Conservation (phyloP, 2,888 invertebrate genomes). For the Drosophila kambysellisi region DNA sequence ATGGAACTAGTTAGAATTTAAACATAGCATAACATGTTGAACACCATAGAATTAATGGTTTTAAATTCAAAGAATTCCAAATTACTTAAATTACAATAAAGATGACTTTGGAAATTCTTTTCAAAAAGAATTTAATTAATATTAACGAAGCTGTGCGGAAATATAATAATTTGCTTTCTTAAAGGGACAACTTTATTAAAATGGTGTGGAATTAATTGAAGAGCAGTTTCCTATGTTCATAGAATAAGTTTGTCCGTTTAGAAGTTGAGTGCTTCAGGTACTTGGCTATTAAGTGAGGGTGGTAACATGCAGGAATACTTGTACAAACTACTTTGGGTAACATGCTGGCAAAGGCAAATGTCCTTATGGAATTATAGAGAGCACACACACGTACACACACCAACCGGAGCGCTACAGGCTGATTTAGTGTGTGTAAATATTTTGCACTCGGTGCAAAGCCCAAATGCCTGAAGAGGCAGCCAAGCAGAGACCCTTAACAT, state of each 20-base stretch:
- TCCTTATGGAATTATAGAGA: constrained; percentile 27
- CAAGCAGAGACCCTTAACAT: constrained; percentile 54
- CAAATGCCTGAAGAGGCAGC: constrained; percentile 40
- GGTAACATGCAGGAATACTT: neutral
- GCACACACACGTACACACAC: constrained; percentile 18
- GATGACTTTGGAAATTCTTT: too few relatives aligned
- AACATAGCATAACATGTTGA: too few relatives aligned
- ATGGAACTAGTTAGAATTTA: too few relatives aligned
- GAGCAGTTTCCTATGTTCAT: neutral
- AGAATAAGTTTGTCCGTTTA: neutral
- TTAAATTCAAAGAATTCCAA: too few relatives aligned
- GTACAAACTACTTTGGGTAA: constrained; percentile 7
- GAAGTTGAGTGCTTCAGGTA: neutral
- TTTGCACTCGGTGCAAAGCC: constrained; percentile 61
- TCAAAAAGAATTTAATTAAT: neutral
- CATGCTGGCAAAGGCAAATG: constrained; percentile 12
- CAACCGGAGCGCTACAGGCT: constrained; percentile 35
- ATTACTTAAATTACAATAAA: too few relatives aligned
- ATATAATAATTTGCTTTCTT: neutral
- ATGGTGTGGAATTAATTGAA: neutral
- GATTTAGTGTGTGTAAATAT: constrained; percentile 81
- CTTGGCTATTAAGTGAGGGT: neutral
- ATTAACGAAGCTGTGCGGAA: neutral
- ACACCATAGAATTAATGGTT: too few relatives aligned
- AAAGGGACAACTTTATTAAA: neutral